These are phyloP conservation scores for Umimayanthus chanpuru DNA, from an alignment of 92 coral and sea anemone genomes.

Conservation along the genomic window DNA sequence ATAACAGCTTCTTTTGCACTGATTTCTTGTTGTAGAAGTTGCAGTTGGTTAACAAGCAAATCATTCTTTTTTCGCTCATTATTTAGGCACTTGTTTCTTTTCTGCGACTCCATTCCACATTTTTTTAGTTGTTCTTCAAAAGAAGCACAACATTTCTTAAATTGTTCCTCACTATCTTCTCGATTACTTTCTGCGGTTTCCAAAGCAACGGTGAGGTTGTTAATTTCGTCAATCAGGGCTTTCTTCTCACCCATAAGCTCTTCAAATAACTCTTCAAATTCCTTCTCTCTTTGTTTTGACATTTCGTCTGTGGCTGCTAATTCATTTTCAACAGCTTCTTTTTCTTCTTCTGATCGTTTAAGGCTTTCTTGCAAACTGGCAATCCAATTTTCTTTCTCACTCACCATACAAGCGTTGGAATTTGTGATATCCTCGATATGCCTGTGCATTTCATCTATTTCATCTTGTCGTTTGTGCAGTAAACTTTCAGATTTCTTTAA, in stretches of 20 bases:
- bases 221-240: slow-evolving; percentile 16
- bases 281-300: slow-evolving; percentile 32
- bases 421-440: not conserved
- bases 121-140: slow-evolving; percentile 29
- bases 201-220: slow-evolving; percentile 38
- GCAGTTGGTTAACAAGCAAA: slow-evolving; percentile 20
- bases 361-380: slow-evolving; percentile 10
- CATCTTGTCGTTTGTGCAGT: slow-evolving; percentile 8
- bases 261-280: slow-evolving; percentile 56
- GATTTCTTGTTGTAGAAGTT: slow-evolving; percentile 20
- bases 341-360: slow-evolving; percentile 23
- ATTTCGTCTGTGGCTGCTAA: slow-evolving; percentile 14
- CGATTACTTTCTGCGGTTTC: slow-evolving; percentile 27
- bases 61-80: slow-evolving; percentile 12
- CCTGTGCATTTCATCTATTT: slow-evolving; percentile 4
- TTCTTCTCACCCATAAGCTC: slow-evolving; percentile 57
- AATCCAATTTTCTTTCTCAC: slow-evolving; percentile 21
- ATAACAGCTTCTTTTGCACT: not conserved
- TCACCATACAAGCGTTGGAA: not conserved
- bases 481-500: not conserved
- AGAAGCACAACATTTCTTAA: not conserved
- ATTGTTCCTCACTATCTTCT: slow-evolving; percentile 4
- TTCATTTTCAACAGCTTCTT: slow-evolving; percentile 1
- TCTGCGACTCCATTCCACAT: not conserved
- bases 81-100: not conserved